phyloP scores from a whole-genome alignment of 2,113 vertebrate species.

The Seriola quinqueradiata region DNA sequence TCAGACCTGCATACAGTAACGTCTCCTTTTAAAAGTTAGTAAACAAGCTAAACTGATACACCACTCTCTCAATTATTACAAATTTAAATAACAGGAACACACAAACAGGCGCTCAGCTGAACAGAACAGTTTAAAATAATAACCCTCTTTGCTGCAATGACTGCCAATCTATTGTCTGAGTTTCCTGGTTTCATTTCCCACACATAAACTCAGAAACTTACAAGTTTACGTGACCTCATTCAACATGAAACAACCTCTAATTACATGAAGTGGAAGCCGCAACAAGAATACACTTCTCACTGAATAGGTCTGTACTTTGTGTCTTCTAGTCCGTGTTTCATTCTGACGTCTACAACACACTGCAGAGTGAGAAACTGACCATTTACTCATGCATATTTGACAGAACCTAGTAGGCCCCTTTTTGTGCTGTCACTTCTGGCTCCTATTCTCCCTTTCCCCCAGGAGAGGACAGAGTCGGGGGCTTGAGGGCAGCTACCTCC shows the following conservation, averaged over 20 bases:
- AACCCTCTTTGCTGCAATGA: conserved; percentile 70
- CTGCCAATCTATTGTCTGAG: conserved; percentile 79
- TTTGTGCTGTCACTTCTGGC: conserved; percentile 82
- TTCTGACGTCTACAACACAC: conserved; percentile 57
- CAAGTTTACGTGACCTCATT: conserved; percentile 78
- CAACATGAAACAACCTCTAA: conserved; percentile 92
- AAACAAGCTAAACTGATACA: conserved; percentile 48
- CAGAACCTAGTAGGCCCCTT: conserved; percentile 83
- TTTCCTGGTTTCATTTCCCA: conserved; percentile 83
- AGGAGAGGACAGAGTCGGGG: conserved; percentile 76
- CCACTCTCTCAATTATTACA: conserved; percentile 58
- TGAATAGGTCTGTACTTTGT: conserved; percentile 55
- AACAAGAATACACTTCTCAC: conserved; percentile 71
- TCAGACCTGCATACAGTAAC: conserved; percentile 6
- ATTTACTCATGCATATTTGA: conserved; percentile 86
- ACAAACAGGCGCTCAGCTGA: conserved; percentile 66
- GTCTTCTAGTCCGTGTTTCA: conserved; percentile 47
- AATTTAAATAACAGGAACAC: conserved; percentile 75
- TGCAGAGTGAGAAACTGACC: conserved; percentile 83
- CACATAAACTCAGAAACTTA: conserved; percentile 79
- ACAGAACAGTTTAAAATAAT: conserved; percentile 75
- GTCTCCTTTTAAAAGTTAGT: conserved; percentile 26
- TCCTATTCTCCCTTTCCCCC: conserved; percentile 83
- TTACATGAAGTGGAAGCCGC: conserved; percentile 87
- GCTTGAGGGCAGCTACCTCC: conserved; percentile 88